phyloP scores from a whole-genome alignment of 1,140 invertebrate genomes.

The Brachionus paranguensis region DNA sequence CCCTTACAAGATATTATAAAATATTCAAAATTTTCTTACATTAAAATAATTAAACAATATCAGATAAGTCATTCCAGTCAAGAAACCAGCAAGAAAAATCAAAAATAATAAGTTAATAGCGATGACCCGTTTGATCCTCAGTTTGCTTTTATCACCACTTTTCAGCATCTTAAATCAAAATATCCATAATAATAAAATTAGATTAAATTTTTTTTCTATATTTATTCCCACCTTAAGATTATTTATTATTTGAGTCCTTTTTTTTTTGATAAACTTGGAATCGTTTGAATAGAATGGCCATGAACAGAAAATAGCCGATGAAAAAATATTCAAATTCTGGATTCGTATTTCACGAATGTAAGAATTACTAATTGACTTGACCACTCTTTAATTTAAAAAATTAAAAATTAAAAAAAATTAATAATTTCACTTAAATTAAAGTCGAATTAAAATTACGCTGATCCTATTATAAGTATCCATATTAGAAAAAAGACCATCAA shows the following conservation, averaged over 20 bases:
- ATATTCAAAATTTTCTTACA: background rate
- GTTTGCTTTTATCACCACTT: background rate
- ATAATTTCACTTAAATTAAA: background rate
- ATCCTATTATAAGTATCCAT: constrained; percentile 4
- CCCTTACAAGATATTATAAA: too few relatives aligned
- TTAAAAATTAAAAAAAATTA: background rate
- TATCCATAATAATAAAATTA: background rate
- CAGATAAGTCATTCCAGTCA: background rate
- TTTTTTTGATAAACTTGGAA: background rate
- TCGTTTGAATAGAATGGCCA: background rate
- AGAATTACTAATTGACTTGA: background rate
- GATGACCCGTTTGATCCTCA: background rate
- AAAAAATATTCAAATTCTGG: background rate
- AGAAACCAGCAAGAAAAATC: background rate
- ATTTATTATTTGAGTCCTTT: background rate
- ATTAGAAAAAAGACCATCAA: background rate
- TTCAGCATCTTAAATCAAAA: background rate
- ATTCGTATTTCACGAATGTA: background rate
- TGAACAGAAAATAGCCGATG: background rate
- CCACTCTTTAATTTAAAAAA: background rate
- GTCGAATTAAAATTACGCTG: background rate
- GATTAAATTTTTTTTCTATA: background rate
- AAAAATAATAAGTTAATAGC: background rate
- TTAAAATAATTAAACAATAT: background rate
- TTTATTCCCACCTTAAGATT: background rate